A percentile compares a stretch with the other conserved stretches of the same genome.
Conservation (phyloP, 2,888 invertebrate genomes). For the Sycophila texana region DNA sequence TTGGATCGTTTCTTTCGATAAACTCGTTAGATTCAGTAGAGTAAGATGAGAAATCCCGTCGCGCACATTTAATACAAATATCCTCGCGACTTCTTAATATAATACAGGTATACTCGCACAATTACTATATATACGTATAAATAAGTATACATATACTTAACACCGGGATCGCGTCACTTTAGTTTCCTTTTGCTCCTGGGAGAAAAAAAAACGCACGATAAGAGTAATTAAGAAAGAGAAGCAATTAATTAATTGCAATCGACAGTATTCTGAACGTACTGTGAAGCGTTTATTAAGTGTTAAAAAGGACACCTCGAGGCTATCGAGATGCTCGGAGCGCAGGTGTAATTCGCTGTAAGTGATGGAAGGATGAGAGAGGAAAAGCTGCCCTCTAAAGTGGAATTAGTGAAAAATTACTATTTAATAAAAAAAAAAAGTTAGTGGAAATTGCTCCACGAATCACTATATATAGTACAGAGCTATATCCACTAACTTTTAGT, state of each 20-base stretch:
- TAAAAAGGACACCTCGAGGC: constrained; percentile 27
- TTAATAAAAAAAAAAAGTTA: not conserved
- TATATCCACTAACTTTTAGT: constrained; percentile 20
- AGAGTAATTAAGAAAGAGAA: constrained; percentile 23
- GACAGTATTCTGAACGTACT: constrained; percentile 61
- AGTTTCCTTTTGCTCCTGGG: constrained; percentile 20
- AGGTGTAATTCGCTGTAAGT: constrained; percentile 33
- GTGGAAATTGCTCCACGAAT: not conserved
- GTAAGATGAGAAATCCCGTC: not conserved
- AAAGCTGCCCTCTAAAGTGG: no score
- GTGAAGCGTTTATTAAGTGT: constrained; percentile 44
- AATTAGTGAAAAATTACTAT: no score
- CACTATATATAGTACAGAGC: no score
- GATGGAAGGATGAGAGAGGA: constrained; percentile 18
- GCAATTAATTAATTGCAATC: constrained; percentile 58
- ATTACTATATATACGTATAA: constrained; percentile 27
- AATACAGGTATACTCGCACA: no score
- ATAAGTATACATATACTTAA: constrained; percentile 15
- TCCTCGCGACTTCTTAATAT: not conserved
- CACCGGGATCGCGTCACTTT: not conserved
- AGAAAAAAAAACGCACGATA: constrained; percentile 39
- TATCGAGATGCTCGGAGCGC: constrained; percentile 45
- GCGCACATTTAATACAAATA: not conserved
- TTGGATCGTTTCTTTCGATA: no score
- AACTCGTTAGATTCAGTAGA: no score